phyloP scores from a whole-genome alignment of 2,113 vertebrate species.

The Meleagris gallopavo region DNA sequence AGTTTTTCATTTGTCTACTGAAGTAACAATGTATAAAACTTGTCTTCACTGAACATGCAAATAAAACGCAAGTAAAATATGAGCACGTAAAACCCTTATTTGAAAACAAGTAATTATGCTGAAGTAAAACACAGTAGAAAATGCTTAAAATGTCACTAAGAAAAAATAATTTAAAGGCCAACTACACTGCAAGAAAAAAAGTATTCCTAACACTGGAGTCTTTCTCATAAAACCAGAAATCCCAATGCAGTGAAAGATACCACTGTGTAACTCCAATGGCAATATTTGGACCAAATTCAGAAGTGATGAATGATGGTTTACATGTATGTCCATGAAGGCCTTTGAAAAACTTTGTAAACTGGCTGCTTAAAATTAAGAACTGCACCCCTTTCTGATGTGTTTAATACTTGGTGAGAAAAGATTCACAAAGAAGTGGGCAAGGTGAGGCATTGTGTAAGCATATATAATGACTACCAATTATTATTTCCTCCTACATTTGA shows the following conservation, averaged over 20 bases:
- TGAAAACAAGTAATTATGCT: not conserved
- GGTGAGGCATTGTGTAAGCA: not conserved
- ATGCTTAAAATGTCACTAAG: not conserved
- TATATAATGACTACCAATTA: not conserved
- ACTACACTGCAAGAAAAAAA: not conserved
- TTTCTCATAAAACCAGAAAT: not conserved
- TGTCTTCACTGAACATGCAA: not conserved
- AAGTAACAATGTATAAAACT: not conserved
- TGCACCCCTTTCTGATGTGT: not conserved
- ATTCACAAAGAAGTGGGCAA: not conserved
- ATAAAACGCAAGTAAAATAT: not conserved
- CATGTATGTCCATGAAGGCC: fast-evolving
- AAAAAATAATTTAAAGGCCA: not conserved
- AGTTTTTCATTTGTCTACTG: not conserved
- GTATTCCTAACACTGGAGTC: not conserved
- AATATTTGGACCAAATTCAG: not conserved
- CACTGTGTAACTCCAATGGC: not conserved
- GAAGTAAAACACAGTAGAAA: not conserved
- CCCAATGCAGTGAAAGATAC: not conserved
- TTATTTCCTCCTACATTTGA: not conserved
- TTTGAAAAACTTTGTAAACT: not conserved
- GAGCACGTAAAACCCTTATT: not conserved
- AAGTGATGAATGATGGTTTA: not conserved
- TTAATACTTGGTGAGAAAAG: not conserved
- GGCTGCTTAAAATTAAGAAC: not conserved